phyloP scores from a whole-genome alignment of 2,113 vertebrate species.

The Microcebus jonahi region DNA sequence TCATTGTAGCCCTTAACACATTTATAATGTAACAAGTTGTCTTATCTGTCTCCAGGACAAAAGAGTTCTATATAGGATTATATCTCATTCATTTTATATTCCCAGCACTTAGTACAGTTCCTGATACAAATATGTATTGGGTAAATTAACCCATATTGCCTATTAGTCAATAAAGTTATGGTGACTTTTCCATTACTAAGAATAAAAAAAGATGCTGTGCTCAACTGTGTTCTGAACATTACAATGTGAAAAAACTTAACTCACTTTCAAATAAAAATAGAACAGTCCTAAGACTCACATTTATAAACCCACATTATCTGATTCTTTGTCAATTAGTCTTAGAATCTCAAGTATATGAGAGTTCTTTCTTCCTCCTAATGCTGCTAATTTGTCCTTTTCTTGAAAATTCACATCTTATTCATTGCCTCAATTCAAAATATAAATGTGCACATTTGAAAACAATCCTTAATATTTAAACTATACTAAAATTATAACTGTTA shows the following conservation, averaged over 20 bases:
- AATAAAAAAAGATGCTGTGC: not conserved
- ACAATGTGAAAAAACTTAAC: not conserved
- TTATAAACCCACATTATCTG: too few relatives aligned
- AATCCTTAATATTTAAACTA: slow-evolving; percentile 17
- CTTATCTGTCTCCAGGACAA: not conserved
- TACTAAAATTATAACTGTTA: not conserved
- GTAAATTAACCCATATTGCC: not conserved
- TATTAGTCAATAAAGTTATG: not conserved
- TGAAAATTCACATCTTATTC: slow-evolving; percentile 37
- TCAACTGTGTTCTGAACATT: not conserved
- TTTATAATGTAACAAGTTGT: not conserved
- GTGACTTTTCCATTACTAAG: not conserved
- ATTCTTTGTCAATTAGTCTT: not conserved
- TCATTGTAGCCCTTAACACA: not conserved
- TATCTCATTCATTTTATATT: not conserved
- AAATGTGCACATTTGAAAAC: slow-evolving; percentile 44
- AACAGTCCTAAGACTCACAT: not conserved
- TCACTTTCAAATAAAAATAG: slow-evolving; percentile 30
- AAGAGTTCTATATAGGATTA: not conserved
- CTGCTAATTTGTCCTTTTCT: not conserved
- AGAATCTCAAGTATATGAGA: not conserved
- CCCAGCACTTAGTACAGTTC: not conserved
- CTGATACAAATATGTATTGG: not conserved
- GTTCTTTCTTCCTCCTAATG: not conserved
- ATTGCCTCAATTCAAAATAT: slow-evolving; percentile 16